Evolutionary conservation across 2,113 vertebrate species (phyloP).

Genomic region (Falco punctatus): DNA sequence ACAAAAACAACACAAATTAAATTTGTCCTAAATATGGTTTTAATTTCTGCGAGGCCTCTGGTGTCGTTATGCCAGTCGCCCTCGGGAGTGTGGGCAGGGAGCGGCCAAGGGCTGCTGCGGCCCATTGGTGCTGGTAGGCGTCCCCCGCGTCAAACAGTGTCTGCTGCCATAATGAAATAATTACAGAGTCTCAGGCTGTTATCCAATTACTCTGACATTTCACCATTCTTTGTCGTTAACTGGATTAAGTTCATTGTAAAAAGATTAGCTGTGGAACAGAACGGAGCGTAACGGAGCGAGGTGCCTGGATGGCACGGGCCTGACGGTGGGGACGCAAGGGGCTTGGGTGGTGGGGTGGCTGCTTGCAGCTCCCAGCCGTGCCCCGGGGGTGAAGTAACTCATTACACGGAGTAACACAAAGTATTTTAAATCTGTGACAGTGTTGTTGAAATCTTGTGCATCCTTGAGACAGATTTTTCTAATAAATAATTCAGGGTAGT

Average conservation of each 20-base stretch:
- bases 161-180: constrained; percentile 73
- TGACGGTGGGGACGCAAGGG: not conserved
- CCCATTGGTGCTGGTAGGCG: not conserved
- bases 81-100: not conserved
- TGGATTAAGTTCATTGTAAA: constrained; percentile 93
- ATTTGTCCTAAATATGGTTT: not conserved
- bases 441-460: too few relatives aligned
- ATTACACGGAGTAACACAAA: fast-evolving
- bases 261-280: constrained; percentile 85
- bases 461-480: not conserved
- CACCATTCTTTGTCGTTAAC: constrained; percentile 87
- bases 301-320: not conserved
- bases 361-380: not conserved
- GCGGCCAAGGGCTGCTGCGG: not conserved
- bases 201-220: constrained; percentile 91
- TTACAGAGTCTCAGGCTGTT: constrained; percentile 77
- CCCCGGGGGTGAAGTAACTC: not conserved
- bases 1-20: not conserved
- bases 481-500: not conserved
- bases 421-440: not conserved
- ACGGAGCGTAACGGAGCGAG: constrained; percentile 67
- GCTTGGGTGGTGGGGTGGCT: not conserved
- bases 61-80: fast-evolving
- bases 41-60: not conserved
- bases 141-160: constrained; percentile 20